Base-by-base conservation (phyloP, 1,140 invertebrate genomes). In the Drosophila sproati region DNA sequence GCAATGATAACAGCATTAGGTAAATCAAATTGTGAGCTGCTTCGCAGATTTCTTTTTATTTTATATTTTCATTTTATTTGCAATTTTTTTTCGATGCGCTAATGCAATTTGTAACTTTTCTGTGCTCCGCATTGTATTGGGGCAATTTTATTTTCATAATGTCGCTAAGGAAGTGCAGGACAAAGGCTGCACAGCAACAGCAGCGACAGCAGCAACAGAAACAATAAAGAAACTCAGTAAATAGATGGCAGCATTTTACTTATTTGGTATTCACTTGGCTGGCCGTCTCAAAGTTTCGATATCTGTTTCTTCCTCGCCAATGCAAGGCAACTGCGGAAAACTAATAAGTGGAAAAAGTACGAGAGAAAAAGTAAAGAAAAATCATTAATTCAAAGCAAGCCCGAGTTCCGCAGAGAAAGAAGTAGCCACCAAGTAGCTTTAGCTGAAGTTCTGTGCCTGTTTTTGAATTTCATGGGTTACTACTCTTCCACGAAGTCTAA, bases 81-180 rank as follows among this genome's bases (percentile, higher is more conserved):
- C 7, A 37, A 28, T 43, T 62, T 74, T 73, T 73, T 55, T 60
- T 43, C 4, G 3, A 51, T 75, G 57, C 45, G 51, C 57, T 88
- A 87, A 87, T 87, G 82, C 82, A 87, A 88, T 87, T 87, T 83
- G 69, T 54, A 88, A 87, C 77, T 83, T 88, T 87, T 68, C 64
- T 63, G 6, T 31, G 37, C 35, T 63, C 37, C 66, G 81, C 72
- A 77, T 86, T 88, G 74, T 78, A 80, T 87, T 73, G 70, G 37
- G 28, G 61, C 80, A 64, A 67, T 78, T 68, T 70, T 77, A 64
- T 56, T 50, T 69, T 60, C 67, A 68, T 82, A 82, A 66, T 55
- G 78, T 72, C 75, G 52, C 61, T 48, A 59, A 78, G 82, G 71
- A 75, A 64, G 52, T 54, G 31, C 34, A 50, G 67, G 50, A 64